Conservation (phyloP, 2,888 invertebrate species). For the Synanthedon vespiformis region DNA sequence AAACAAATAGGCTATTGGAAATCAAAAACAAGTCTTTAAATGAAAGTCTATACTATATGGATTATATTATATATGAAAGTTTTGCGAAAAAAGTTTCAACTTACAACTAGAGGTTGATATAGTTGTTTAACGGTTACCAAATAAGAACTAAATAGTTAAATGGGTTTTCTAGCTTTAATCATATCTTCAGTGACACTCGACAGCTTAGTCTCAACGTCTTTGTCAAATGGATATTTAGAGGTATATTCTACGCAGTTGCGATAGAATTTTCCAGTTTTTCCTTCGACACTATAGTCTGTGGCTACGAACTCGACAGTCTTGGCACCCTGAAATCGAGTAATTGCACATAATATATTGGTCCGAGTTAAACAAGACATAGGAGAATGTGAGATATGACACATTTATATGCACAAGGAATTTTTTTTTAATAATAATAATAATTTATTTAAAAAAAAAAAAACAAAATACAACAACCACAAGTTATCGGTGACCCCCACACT, state of each 20-base stretch:
- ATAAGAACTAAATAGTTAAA: conserved; percentile 20
- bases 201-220: conserved; percentile 72
- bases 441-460: too few relatives aligned
- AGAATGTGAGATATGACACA: too few relatives aligned
- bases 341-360: too few relatives aligned
- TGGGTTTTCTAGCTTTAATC: conserved; percentile 45
- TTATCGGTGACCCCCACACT: too few relatives aligned
- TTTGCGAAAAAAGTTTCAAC: neutral
- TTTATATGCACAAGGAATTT: too few relatives aligned
- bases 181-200: conserved; percentile 78
- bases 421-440: too few relatives aligned
- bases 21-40: too few relatives aligned
- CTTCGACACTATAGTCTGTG: conserved; percentile 69
- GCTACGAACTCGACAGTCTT: conserved; percentile 85
- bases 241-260: conserved; percentile 77
- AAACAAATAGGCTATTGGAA: too few relatives aligned
- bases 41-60: too few relatives aligned
- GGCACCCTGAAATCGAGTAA: conserved; percentile 71
- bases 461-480: too few relatives aligned
- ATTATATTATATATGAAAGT: neutral
- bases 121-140: neutral
- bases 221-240: conserved; percentile 72
- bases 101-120: neutral
- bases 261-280: conserved; percentile 80
- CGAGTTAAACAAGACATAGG: too few relatives aligned